Conservation (phyloP, 1,140 invertebrate species). For the Varroa destructor region DNA sequence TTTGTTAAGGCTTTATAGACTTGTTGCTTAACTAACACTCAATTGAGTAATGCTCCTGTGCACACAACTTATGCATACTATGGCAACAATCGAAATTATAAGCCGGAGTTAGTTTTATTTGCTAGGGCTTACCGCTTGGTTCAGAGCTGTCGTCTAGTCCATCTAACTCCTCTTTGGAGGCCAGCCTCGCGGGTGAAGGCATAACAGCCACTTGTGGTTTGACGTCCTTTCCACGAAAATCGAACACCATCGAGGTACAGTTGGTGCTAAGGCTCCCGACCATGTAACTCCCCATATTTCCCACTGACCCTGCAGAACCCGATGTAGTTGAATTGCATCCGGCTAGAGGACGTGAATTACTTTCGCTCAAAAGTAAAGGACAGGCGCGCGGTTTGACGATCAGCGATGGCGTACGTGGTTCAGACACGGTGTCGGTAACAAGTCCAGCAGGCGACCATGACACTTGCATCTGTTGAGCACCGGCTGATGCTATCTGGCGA, state of each 20-base stretch:
- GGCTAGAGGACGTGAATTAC: slow-evolving; percentile 9
- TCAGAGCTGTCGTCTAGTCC: not conserved
- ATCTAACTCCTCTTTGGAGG: slow-evolving; percentile 29
- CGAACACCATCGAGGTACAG: slow-evolving; percentile 34
- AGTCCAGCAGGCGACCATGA: too few relatives aligned
- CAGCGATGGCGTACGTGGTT: slow-evolving; percentile 6
- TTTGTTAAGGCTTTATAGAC: too few relatives aligned
- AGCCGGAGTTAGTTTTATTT: too few relatives aligned
- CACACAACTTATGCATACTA: too few relatives aligned
- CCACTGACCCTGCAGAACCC: not conserved
- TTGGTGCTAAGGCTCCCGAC: not conserved
- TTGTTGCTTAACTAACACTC: too few relatives aligned
- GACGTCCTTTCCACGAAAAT: slow-evolving; percentile 36
- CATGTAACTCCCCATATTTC: slow-evolving; percentile 14
- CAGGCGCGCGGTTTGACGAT: slow-evolving; percentile 20
- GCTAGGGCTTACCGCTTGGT: not conserved
- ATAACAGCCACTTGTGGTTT: slow-evolving; percentile 33
- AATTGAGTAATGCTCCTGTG: too few relatives aligned
- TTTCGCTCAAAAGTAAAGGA: slow-evolving; percentile 17
- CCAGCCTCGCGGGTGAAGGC: slow-evolving; percentile 33
- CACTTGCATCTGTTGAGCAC: too few relatives aligned
- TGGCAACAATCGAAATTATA: too few relatives aligned
- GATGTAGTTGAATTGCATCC: not conserved
- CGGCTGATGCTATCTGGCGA: too few relatives aligned
- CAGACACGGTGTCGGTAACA: too few relatives aligned